Conservation (phyloP, 2,113 vertebrate species). For the Phrynosoma blainvillii region DNA sequence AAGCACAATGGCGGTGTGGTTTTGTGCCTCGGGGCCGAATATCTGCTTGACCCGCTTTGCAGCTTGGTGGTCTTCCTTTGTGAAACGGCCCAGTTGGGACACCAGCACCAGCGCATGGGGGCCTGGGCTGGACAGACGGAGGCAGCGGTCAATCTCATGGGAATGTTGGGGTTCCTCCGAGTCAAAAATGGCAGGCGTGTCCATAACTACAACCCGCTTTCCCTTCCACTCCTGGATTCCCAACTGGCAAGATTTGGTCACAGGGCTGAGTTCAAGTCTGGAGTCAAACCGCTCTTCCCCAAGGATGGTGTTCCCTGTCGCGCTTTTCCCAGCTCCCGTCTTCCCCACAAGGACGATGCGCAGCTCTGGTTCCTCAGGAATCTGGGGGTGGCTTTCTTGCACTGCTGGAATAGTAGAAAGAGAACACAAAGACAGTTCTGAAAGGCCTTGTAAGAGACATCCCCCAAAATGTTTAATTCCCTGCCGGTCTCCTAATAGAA, state of each 20-base stretch:
- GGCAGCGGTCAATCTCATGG: neutral
- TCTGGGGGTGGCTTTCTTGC: neutral
- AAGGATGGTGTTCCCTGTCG: neutral
- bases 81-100: slow-evolving; percentile 27
- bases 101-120: slow-evolving; percentile 15
- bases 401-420: neutral
- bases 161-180: neutral
- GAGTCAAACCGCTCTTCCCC: neutral
- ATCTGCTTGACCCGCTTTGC: fast-evolving
- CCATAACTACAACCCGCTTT: neutral
- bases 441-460: too few relatives aligned
- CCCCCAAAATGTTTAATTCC: too few relatives aligned
- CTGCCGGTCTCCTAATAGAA: too few relatives aligned
- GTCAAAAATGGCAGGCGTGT: neutral
- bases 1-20: neutral
- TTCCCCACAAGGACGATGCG: neutral
- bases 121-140: neutral
- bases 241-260: neutral
- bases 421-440: neutral
- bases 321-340: neutral
- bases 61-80: neutral
- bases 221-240: neutral
- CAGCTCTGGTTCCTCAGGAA: neutral
- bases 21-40: neutral
- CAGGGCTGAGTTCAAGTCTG: neutral